Percentiles rank a stretch among this genome's conserved stretches.
Conservation (phyloP, 2,888 invertebrate species). For the Rotaria socialis region DNA sequence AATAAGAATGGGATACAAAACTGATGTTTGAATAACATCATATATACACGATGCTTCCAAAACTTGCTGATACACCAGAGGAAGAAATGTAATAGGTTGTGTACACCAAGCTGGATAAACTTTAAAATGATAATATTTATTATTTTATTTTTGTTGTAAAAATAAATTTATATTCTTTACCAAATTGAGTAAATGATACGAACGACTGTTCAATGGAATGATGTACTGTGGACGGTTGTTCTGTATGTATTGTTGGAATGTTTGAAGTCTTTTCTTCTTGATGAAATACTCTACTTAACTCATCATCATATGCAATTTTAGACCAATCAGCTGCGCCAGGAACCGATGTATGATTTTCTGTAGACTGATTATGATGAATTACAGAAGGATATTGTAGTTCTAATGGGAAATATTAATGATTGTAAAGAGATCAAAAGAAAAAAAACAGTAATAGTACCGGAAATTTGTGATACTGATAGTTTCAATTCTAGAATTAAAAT, state of each 20-base stretch:
- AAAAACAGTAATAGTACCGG: neutral
- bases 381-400: neutral
- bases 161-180: neutral
- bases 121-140: neutral
- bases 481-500: neutral
- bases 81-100: neutral
- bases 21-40: constrained; percentile 53
- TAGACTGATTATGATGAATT: neutral
- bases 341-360: neutral
- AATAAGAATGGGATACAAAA: constrained; percentile 61
- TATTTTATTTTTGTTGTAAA: neutral
- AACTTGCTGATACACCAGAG: constrained; percentile 24
- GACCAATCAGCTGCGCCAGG: constrained; percentile 29
- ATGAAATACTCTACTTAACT: neutral
- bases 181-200: neutral
- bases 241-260: neutral
- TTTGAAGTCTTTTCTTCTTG: neutral
- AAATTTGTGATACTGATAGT: neutral
- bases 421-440: neutral
- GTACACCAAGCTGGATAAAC: constrained; percentile 21
- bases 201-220: neutral
- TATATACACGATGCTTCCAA: constrained; percentile 12
- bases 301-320: neutral
- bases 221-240: neutral
- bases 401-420: neutral